Evolutionary conservation across 2,113 vertebrate genomes (phyloP), one percentile per base, ranked within the genome.

Genomic region (Corvus cornix): DNA sequence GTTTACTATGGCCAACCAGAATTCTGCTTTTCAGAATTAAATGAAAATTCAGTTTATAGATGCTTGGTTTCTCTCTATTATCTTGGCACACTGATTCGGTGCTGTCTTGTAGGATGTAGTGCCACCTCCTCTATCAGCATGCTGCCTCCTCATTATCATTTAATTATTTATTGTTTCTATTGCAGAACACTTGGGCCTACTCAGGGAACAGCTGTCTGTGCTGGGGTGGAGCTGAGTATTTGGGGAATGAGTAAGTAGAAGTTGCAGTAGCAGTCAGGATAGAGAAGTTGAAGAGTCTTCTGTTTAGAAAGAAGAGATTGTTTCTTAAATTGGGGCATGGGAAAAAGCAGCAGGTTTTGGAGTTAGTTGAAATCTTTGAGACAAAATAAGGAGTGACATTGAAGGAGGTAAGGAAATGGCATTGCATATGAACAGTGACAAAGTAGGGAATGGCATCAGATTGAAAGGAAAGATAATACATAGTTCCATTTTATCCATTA

Each of bases 101-200:
- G 64, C 92, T 90, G 88, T 96, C 93, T 94, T 92, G 39, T 93
- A 97, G 93, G 83, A 96, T 97, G 86, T 93, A 94, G 96, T 94
- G 79, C 95, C 92, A 96, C 93, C 96, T 95, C 93, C 78, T 94
- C 90, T 93, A 90, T 94, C 93, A 94, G 93, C 92, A 93, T 92
- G 86, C 90, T 75, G 88, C 94, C 86, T 93, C 95, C 93, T 96
- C 95, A 96, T 93, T 96, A 96, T 95, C 92, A 93, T 96, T 96
- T 95, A 95, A 95, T 96, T 96, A 91, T 94, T 93, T 95, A 96
- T 96, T 95, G 95, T 95, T 96, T 90, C 91, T 94, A 91, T 90
- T 95, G 87, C 87, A 96, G 93, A 95, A 96, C 94, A 94, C 93
- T 90, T 95, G 85, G 96, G 91, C 77, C 90, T 95, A 94, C 94